These are phyloP conservation scores for Apomyelois bistriatella DNA, from an alignment of 2,888 invertebrate species.

Conservation along the genomic window DNA sequence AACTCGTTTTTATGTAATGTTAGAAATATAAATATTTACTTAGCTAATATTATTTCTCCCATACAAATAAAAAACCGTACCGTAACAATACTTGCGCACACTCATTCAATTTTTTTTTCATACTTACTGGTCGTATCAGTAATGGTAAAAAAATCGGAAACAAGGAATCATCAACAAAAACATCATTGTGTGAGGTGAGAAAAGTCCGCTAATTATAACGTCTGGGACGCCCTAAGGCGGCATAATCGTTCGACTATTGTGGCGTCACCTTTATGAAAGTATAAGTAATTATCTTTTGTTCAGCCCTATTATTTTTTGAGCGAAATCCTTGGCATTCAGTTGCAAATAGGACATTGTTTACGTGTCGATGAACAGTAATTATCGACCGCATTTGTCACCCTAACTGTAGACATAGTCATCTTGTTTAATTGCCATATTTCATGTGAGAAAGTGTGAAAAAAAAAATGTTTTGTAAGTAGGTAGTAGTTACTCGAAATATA, in stretches of 20 bases:
- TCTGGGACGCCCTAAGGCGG: constrained; percentile 48
- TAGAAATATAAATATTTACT: no score
- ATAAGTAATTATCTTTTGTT: constrained; percentile 76
- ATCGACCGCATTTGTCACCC: constrained; percentile 49
- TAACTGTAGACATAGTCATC: constrained; percentile 50
- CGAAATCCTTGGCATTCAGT: constrained; percentile 51
- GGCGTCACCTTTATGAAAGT: constrained; percentile 49
- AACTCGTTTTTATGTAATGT: no score
- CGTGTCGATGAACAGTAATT: constrained; percentile 65
- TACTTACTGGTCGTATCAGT: neutral
- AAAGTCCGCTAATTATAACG: constrained; percentile 71
- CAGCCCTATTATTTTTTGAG: constrained; percentile 61
- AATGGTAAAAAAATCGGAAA: constrained; percentile 31
- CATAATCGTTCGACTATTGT: constrained; percentile 54
- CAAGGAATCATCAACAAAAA: constrained; percentile 44
- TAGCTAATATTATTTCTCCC: no score
- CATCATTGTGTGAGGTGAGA: constrained; percentile 69
- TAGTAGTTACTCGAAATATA: no score
- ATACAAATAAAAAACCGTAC: no score
- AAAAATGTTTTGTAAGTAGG: constrained; percentile 3
- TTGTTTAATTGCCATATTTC: constrained; percentile 50
- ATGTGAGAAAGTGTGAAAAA: constrained; percentile 24
- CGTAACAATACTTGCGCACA: no score
- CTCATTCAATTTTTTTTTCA: neutral
- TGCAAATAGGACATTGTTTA: constrained; percentile 59